These are phyloP conservation scores for Lagopus muta DNA, from an alignment of 2,113 vertebrate genomes.

Conservation along the genomic window DNA sequence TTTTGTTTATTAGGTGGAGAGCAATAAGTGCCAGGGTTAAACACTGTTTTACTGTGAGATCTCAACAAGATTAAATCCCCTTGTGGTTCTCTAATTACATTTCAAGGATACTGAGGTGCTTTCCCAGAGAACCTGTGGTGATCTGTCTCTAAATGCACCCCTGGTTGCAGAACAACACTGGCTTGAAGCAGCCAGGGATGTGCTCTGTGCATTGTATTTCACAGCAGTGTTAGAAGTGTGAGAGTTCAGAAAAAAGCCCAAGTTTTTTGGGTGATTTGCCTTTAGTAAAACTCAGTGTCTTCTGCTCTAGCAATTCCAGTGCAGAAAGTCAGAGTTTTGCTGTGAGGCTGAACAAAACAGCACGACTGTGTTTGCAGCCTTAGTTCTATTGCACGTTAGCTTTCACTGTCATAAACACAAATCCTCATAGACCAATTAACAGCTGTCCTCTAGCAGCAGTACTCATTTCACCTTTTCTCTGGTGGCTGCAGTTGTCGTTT, in stretches of 20 bases:
- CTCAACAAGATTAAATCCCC: conserved; percentile 37
- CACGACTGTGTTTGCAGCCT: not conserved
- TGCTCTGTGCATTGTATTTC: not conserved
- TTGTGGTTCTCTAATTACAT: conserved; percentile 25
- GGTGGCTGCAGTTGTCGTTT: not conserved
- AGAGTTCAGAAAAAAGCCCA: not conserved
- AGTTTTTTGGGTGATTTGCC: not conserved
- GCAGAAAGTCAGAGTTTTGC: not conserved
- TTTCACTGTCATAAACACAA: conserved; percentile 20
- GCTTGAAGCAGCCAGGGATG: not conserved
- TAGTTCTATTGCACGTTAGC: not conserved
- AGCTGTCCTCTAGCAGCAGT: not conserved
- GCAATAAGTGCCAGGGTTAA: conserved; percentile 35
- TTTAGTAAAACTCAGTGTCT: not conserved
- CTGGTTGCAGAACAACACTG: not conserved
- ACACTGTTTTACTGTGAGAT: conserved; percentile 38
- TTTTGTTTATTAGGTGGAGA: conserved; percentile 55
- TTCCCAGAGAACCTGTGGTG: conserved; percentile 33
- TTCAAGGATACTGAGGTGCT: conserved; percentile 54
- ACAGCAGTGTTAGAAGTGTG: not conserved
- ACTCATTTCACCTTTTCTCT: not conserved
- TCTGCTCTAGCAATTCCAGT: not conserved
- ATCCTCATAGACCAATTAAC: conserved; percentile 31
- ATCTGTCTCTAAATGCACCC: not conserved
- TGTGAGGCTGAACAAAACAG: not conserved